Evolutionary conservation across 1,140 invertebrate species (phyloP).

Genomic region (Macrotrachela quadricornifera): DNA sequence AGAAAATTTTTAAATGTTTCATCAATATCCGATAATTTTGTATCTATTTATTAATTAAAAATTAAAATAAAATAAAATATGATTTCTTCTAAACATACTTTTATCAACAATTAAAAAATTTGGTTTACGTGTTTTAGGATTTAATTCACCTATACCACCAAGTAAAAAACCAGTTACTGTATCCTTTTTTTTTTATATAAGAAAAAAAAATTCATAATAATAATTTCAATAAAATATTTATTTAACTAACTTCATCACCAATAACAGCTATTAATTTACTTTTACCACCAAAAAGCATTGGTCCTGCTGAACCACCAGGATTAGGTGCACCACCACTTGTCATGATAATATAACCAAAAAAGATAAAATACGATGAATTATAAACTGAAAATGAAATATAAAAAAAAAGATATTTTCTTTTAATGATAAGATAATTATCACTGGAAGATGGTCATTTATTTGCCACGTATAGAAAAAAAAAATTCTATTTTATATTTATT

Average conservation of each 20-base stretch:
- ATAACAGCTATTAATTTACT: constrained; percentile 94
- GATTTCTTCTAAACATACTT: constrained; percentile 42
- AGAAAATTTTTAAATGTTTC: constrained; percentile 85
- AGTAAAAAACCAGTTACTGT: constrained; percentile 95
- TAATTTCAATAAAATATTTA: background rate
- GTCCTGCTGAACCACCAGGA: no score
- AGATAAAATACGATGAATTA: no score
- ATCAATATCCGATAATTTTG: constrained; percentile 81
- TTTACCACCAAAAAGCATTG: no score
- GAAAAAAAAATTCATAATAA: background rate
- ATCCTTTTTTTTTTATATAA: constrained; percentile 42
- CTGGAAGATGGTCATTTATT: no score
- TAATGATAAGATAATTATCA: no score
- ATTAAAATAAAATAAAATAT: background rate
- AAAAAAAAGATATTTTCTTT: no score
- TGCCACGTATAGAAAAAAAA: no score
- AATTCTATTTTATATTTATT: no score
- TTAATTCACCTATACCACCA: constrained; percentile 87
- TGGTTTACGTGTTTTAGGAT: constrained; percentile 85
- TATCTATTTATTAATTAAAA: constrained; percentile 44
- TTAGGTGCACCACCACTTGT: no score
- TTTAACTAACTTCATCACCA: constrained; percentile 66
- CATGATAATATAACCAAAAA: no score
- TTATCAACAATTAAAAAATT: constrained; percentile 98
- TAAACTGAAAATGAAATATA: no score